Evolutionary conservation across 2,888 invertebrate species (phyloP).

Genomic region (Elegia similella): DNA sequence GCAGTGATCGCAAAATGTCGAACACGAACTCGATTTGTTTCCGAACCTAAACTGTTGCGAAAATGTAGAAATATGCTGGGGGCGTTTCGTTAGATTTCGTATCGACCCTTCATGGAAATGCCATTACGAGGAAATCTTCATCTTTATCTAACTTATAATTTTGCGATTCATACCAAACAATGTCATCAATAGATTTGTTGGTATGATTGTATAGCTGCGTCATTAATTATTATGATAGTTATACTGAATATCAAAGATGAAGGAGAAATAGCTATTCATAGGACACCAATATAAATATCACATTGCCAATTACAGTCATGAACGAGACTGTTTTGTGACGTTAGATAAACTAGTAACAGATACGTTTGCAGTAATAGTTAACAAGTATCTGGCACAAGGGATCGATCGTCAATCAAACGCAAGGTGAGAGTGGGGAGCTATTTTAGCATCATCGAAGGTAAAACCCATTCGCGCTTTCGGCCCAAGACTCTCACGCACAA

Average conservation of each 20-base stretch:
- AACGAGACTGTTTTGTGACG: conserved; percentile 23
- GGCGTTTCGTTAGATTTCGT: conserved; percentile 44
- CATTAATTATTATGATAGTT: not conserved
- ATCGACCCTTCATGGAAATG: conserved; percentile 40
- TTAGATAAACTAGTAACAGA: conserved; percentile 46
- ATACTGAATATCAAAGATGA: not conserved
- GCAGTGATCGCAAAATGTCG: conserved; percentile 77
- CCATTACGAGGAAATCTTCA: conserved; percentile 45
- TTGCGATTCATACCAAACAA: not conserved
- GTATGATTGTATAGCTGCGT: not conserved
- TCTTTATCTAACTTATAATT: conserved; percentile 36
- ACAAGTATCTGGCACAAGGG: conserved; percentile 79
- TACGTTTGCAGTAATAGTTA: conserved; percentile 66
- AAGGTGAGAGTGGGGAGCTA: conserved; percentile 79
- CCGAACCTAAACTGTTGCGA: conserved; percentile 62
- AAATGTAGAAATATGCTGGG: conserved; percentile 64
- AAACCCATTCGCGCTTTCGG: conserved; percentile 79
- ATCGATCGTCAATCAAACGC: conserved; percentile 81
- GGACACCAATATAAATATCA: not conserved
- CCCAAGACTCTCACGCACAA: conserved; percentile 75
- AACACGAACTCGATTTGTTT: conserved; percentile 78
- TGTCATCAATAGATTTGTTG: not conserved
- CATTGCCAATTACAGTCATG: conserved; percentile 14
- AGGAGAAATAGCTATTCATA: not conserved
- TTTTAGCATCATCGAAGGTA: conserved; percentile 81